Base-by-base conservation (phyloP, 1,140 invertebrate species). In the Octopus bimaculoides region DNA sequence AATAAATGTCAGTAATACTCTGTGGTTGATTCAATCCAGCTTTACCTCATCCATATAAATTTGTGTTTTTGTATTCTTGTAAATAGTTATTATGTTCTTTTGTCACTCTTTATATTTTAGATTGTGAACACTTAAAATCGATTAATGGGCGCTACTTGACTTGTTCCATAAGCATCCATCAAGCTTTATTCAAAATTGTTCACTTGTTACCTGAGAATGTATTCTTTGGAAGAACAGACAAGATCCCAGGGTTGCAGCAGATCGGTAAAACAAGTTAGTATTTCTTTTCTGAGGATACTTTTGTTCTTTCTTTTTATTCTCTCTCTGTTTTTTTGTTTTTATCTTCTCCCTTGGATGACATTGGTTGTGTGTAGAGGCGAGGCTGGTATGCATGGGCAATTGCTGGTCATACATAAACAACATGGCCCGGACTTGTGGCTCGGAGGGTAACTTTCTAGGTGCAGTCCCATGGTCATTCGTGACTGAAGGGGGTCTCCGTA, bases 161-260 rank as follows among this genome's bases (percentile, higher is more conserved):
- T 20, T 88, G 81, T 78, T 84, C 84, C 6, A 75, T 90, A 2
- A 77, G 82, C 12, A 86, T 85, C 6, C 87, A 89, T 78, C 87
- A 87, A 77, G 77, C 84, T n/a, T 80, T 90, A 82, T 80, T 82
- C 54, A 84, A 83, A 53, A 80, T 88, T 4, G 77, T 84, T 54
- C 83, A 86, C 74, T 83, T 90, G 12, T 76, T 90, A 26, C 89
- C 89, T 52, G 88, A 90, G 75, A 89, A 90, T 79, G 84, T 86
- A 10, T 81, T 90, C 14, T 81, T 89, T 26, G 86, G 88, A 20
- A 79, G 78, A 56, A 84, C 88, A 78, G 87, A 88, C 69, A 79
- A 87, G 20, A 83, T 90, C 12, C 89, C 89, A 52, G 89, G 89
- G 5, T 77, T 89, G 14, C 77, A 77, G 41, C 73, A 69, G 26